phyloP scores from a whole-genome alignment of 37 sponge, comb jelly and placozoan species.

The Ianthella basta region DNA sequence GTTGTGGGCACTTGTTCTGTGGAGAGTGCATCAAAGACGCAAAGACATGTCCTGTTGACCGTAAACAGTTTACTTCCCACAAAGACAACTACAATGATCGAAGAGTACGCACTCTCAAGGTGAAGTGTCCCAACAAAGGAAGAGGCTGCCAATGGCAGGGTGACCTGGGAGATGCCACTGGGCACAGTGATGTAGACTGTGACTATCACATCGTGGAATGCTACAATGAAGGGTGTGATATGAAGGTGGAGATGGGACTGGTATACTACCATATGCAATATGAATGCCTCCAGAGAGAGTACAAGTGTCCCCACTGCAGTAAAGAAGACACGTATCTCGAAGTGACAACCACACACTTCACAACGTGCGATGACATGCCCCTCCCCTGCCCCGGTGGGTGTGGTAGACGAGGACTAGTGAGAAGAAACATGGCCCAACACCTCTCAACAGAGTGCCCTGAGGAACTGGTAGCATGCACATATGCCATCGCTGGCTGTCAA shows the following conservation, averaged over 20 bases:
- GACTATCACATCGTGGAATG: background rate
- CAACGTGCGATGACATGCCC: too few relatives aligned
- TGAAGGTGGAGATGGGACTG: too few relatives aligned
- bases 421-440: background rate
- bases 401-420: too few relatives aligned
- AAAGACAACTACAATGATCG: slow-evolving; percentile 15
- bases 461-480: background rate
- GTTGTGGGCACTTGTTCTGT: slow-evolving; percentile 24
- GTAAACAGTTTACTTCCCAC: too few relatives aligned
- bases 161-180: slow-evolving; percentile 11
- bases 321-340: too few relatives aligned
- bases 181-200: background rate
- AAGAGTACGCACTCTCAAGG: background rate
- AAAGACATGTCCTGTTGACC: background rate
- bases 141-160: slow-evolving; percentile 53
- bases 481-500: background rate
- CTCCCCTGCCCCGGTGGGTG: too few relatives aligned
- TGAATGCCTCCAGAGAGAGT: too few relatives aligned
- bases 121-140: slow-evolving; percentile 22
- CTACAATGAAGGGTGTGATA: background rate
- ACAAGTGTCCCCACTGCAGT: too few relatives aligned
- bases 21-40: background rate
- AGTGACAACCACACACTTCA: too few relatives aligned
- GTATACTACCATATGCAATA: background rate
- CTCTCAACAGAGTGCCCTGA: slow-evolving; percentile 16